Evolutionary conservation across 2,888 invertebrate genomes (phyloP).

Genomic region (Dryobota labecula): DNA sequence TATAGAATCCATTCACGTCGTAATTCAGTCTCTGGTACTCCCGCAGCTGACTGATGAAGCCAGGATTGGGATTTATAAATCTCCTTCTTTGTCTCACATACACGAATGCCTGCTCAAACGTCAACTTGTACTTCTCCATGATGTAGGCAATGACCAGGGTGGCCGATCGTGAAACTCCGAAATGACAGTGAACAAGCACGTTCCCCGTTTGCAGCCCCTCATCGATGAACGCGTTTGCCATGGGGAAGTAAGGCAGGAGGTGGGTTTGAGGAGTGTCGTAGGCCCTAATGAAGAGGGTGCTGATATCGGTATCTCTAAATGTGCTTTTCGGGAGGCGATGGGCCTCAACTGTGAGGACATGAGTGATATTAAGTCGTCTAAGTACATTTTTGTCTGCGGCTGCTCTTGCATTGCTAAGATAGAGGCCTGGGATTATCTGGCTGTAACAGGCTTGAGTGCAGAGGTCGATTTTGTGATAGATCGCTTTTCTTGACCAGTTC

Average conservation of each 20-base stretch:
- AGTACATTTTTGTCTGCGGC: slow-evolving; percentile 82
- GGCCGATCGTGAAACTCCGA: slow-evolving; percentile 98
- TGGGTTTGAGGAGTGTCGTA: slow-evolving; percentile 85
- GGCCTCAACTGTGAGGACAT: slow-evolving; percentile 87
- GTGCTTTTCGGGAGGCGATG: slow-evolving; percentile 82
- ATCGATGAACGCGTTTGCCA: slow-evolving; percentile 87
- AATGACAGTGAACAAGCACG: slow-evolving; percentile 98
- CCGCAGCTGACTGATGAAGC: slow-evolving; percentile 97
- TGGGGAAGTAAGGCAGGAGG: slow-evolving; percentile 87
- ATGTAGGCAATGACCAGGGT: slow-evolving; percentile 98
- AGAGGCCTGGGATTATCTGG: slow-evolving; percentile 83
- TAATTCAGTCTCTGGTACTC: slow-evolving; percentile 90
- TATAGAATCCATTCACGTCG: slow-evolving; percentile 79
- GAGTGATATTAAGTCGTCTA: slow-evolving; percentile 84
- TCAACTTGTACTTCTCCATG: slow-evolving; percentile 96
- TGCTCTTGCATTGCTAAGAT: slow-evolving; percentile 86
- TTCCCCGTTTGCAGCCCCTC: slow-evolving; percentile 91
- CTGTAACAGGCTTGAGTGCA: slow-evolving; percentile 85
- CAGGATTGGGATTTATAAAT: slow-evolving; percentile 98
- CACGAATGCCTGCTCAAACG: slow-evolving; percentile 96
- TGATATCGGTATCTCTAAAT: slow-evolving; percentile 80
- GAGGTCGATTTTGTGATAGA: slow-evolving; percentile 84
- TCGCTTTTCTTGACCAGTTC: slow-evolving; percentile 81
- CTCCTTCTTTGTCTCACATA: slow-evolving; percentile 95
- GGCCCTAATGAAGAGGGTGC: slow-evolving; percentile 87